Evolutionary conservation across 2,113 vertebrate species (phyloP).

Genomic region (Lophura nycthemera): DNA sequence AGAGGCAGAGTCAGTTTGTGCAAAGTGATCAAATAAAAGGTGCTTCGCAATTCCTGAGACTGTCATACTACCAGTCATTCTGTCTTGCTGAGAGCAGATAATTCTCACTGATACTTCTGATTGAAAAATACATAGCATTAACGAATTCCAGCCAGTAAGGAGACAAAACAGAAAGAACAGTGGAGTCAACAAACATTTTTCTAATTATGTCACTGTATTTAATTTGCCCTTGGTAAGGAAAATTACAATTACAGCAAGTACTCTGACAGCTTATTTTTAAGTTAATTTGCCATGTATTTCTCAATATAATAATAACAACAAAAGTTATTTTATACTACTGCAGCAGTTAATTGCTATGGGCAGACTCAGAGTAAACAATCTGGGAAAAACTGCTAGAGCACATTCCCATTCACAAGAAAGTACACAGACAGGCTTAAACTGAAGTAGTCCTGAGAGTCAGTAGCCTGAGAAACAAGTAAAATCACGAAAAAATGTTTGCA

Average conservation of each 20-base stretch:
- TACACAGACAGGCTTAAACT: background rate
- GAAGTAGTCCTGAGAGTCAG: background rate
- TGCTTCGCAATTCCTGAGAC: rapidly evolving
- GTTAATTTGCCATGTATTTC: background rate
- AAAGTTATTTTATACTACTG: background rate
- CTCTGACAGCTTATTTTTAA: background rate
- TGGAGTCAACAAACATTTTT: background rate
- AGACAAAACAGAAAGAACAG: background rate
- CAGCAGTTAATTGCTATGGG: background rate
- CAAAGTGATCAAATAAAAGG: background rate
- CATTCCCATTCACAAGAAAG: background rate
- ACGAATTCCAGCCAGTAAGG: background rate
- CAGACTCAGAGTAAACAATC: background rate
- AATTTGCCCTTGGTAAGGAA: background rate
- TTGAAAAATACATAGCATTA: background rate
- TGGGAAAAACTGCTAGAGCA: background rate
- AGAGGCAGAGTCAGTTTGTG: background rate
- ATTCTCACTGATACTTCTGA: background rate
- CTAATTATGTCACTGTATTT: background rate
- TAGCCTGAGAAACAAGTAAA: background rate
- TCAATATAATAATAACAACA: background rate
- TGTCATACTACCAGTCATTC: background rate
- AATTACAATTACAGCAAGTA: background rate
- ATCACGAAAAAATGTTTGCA: background rate
- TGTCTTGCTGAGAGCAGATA: background rate